These are phyloP conservation scores for Gnatocerus cornutus DNA, from an alignment of 2,888 invertebrate species.

Conservation along the genomic window DNA sequence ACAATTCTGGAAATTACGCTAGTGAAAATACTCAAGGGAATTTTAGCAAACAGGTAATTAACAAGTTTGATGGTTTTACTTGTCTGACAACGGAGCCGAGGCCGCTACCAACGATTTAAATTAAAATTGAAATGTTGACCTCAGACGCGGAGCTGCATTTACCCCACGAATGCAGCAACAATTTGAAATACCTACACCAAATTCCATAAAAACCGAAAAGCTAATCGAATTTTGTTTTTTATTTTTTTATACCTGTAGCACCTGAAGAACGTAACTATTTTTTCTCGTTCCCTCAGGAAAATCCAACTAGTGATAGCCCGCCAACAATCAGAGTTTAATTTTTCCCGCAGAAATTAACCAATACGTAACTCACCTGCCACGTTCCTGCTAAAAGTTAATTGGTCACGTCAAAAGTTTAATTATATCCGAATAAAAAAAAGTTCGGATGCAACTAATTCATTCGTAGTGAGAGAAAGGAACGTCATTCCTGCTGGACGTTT, in stretches of 20 bases:
- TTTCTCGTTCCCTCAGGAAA: not conserved
- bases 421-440: conserved; percentile 31
- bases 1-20: conserved; percentile 70
- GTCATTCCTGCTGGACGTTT: conserved; percentile 28
- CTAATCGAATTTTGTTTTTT: too few relatives aligned
- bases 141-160: conserved; percentile 39
- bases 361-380: conserved; percentile 37
- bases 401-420: conserved; percentile 50
- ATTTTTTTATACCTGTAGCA: too few relatives aligned
- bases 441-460: conserved; percentile 30
- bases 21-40: conserved; percentile 70
- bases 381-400: conserved; percentile 42
- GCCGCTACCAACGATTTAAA: conserved; percentile 49
- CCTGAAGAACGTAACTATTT: too few relatives aligned
- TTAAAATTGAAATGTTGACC: conserved; percentile 69
- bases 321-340: conserved; percentile 37
- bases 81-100: conserved; percentile 58
- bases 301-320: not conserved
- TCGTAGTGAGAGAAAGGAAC: conserved; percentile 31
- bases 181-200: too few relatives aligned
- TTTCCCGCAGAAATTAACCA: conserved; percentile 37
- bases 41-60: conserved; percentile 71
- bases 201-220: too few relatives aligned
- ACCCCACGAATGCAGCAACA: not conserved
- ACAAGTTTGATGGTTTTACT: conserved; percentile 71